These are phyloP conservation scores for Polylopha cassiicola DNA, from an alignment of 2,888 invertebrate species.

Conservation along the genomic window DNA sequence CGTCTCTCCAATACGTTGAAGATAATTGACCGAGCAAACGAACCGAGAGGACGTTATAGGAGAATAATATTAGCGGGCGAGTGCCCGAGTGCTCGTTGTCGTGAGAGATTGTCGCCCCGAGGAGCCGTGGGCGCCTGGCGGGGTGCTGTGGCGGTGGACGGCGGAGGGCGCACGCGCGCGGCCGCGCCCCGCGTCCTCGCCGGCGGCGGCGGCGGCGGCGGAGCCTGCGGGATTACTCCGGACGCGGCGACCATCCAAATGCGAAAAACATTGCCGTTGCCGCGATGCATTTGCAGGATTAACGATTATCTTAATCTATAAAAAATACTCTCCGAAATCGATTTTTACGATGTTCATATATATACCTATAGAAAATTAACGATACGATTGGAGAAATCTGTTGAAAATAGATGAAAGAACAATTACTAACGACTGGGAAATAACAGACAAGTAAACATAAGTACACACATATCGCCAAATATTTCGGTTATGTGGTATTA, in stretches of 20 bases:
- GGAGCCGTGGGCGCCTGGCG: constrained; percentile 12
- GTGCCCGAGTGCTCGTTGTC: constrained; percentile 13
- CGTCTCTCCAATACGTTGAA: constrained; percentile 46
- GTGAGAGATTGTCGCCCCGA: constrained; percentile 1
- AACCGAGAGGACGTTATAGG: constrained; percentile 57
- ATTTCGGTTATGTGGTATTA: no score
- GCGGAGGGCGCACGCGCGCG: constrained; percentile 17
- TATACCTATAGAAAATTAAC: no score
- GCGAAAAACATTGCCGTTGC: constrained; percentile 8
- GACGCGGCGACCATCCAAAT: constrained; percentile 11
- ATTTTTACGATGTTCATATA: no score
- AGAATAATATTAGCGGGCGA: constrained; percentile 44
- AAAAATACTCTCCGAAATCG: no score
- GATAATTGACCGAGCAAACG: constrained; percentile 66
- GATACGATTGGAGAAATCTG: no score
- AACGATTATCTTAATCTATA: no score
- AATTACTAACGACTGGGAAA: no score
- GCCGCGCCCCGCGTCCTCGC: constrained; percentile 4
- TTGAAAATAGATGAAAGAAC: no score
- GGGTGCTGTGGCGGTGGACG: constrained; percentile 5
- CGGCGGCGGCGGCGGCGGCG: constrained; percentile 19
- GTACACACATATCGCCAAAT: no score
- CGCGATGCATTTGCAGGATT: neutral
- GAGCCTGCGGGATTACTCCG: constrained; percentile 17
- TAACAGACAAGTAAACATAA: no score